These are phyloP conservation scores for Branchinecta lindahli DNA, from an alignment of 1,140 invertebrate genomes.

Conservation along the genomic window DNA sequence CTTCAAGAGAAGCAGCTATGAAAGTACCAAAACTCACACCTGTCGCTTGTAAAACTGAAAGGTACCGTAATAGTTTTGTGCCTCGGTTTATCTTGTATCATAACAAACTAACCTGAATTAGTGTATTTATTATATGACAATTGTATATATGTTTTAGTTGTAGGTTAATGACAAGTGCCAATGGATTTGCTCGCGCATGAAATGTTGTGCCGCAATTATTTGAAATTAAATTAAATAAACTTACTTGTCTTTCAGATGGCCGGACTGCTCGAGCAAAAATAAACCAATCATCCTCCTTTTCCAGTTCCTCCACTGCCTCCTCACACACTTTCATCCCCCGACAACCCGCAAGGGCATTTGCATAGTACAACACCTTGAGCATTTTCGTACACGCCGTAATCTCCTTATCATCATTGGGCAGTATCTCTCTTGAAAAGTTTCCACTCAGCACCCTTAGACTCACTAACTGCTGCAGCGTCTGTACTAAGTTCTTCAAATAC, in stretches of 20 bases:
- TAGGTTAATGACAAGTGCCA: too few species aligned
- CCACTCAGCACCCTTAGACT: conserved; percentile 55
- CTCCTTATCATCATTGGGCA: conserved; percentile 63
- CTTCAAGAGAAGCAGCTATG: too few species aligned
- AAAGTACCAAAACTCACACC: too few species aligned
- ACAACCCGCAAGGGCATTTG: conserved; percentile 61
- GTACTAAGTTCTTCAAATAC: conserved; percentile 51
- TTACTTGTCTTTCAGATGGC: conserved; percentile 32
- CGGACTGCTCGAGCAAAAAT: conserved; percentile 42
- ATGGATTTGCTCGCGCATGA: too few species aligned
- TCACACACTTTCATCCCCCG: not conserved
- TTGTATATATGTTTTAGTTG: too few species aligned
- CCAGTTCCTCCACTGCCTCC: not conserved
- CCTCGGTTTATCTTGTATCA: too few species aligned
- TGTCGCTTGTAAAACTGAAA: too few species aligned
- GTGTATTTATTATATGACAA: too few species aligned
- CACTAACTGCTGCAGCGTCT: conserved; percentile 71
- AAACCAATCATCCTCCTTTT: not conserved
- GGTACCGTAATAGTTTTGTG: too few species aligned
- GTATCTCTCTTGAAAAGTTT: conserved; percentile 51
- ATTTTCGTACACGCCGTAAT: conserved; percentile 62
- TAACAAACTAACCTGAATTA: too few species aligned
- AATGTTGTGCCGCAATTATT: too few species aligned
- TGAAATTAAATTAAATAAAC: too few species aligned
- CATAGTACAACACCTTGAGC: conserved; percentile 69